Conservation (phyloP, 1,140 invertebrate genomes). For the Drosophila lini region DNA sequence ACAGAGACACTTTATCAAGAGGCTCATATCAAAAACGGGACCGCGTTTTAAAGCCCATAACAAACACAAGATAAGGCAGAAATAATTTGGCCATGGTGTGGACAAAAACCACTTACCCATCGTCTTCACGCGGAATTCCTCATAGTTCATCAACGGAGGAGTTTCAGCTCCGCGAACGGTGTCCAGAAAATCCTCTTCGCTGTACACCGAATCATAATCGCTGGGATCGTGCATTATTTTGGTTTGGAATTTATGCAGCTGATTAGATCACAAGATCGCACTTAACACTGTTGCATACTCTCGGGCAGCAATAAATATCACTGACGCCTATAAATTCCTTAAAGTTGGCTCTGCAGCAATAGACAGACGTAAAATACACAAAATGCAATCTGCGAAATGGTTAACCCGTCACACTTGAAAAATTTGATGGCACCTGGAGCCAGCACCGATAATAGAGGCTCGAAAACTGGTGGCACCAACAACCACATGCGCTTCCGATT, state of each 20-base stretch:
- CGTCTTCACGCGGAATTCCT: conserved; percentile 66
- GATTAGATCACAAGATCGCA: neutral
- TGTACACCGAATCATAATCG: conserved; percentile 71
- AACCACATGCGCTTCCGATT: conserved; percentile 57
- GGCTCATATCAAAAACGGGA: conserved; percentile 42
- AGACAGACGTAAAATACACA: neutral
- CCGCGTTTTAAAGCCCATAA: conserved; percentile 43
- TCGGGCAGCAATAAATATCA: conserved; percentile 25
- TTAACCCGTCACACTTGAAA: neutral
- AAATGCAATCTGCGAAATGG: neutral
- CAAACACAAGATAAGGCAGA: conserved; percentile 71
- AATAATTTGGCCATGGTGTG: conserved; percentile 44
- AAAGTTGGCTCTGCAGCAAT: neutral
- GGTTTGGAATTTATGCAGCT: neutral
- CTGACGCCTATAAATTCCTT: neutral
- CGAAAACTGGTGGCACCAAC: conserved; percentile 22
- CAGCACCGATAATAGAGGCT: conserved; percentile 4
- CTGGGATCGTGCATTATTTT: conserved; percentile 65
- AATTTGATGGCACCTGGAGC: neutral
- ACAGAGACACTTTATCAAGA: conserved; percentile 66
- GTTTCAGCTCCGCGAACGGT: conserved; percentile 54
- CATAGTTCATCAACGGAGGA: conserved; percentile 67
- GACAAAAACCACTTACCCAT: conserved; percentile 60
- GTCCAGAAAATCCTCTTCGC: conserved; percentile 58
- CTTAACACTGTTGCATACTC: conserved; percentile 56